Percentiles rank a stretch among this genome's conserved stretches.
Evolutionary conservation across 2,888 invertebrate species (phyloP).

Genomic region (Drosophila paramelanica): DNA sequence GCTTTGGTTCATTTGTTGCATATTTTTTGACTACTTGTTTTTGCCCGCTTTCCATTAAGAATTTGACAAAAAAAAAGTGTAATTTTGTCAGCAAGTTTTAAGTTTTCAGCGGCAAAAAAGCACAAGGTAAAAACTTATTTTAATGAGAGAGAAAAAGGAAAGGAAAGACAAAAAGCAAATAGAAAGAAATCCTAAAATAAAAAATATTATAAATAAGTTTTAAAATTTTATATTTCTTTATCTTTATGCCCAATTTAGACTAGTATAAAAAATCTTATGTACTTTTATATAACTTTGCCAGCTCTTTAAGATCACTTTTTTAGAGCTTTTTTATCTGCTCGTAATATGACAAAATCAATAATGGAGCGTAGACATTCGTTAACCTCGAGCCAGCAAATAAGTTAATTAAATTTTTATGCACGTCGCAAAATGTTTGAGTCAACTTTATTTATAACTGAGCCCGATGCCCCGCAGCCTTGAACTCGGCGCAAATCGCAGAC

Average conservation of each 20-base stretch:
- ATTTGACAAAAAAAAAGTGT: not conserved
- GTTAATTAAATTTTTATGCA: slow-evolving; percentile 51
- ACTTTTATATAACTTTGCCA: not conserved
- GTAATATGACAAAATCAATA: not conserved
- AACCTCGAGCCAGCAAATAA: slow-evolving; percentile 27
- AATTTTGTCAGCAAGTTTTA: not conserved
- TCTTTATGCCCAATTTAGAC: no score
- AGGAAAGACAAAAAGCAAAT: not conserved
- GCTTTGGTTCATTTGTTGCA: slow-evolving; percentile 15
- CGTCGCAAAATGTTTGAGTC: slow-evolving; percentile 8
- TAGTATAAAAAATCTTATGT: not conserved
- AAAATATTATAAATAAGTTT: no score
- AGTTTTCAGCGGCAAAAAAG: slow-evolving; percentile 1
- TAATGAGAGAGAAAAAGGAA: not conserved
- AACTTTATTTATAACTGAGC: slow-evolving; percentile 26
- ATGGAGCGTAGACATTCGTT: slow-evolving; percentile 16
- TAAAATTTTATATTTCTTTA: no score
- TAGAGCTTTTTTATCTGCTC: not conserved
- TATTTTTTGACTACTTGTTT: slow-evolving; percentile 14
- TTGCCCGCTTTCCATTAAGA: not conserved
- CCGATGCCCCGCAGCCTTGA: slow-evolving; percentile 44
- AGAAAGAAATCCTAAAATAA: no score
- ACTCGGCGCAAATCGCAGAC: slow-evolving; percentile 21
- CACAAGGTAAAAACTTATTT: not conserved
- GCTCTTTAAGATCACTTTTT: not conserved